Evolutionary conservation across 2,797 vertebrate genomes (phyloP), one percentile per base, ranked within the genome.

Genomic region (Petrocephalus sullivani): DNA sequence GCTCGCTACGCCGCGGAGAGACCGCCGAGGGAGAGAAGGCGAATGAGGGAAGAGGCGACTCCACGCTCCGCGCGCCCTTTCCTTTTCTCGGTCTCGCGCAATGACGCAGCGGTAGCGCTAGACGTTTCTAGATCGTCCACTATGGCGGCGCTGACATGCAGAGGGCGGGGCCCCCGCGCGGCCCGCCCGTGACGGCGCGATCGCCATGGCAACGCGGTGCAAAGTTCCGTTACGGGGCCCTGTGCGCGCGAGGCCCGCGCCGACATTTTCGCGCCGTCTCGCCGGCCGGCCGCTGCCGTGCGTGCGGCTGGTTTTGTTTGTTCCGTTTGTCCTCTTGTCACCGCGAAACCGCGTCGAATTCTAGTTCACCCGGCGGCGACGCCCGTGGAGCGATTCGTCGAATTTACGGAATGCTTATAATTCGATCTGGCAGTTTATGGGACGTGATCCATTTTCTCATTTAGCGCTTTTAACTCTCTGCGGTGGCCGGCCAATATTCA

Each of bases 41-140:
- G 58, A 88, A 88, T 14, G 67, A 88, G 49, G 41, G n/a, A 16
- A 51, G 10, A 54, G 14, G 64, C 49, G 60, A 75, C 71, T 28
- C 46, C 58, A 33, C 46, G 23, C 53, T 46, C 16, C 81, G 37
- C 19, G n/a, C 87, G 54, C 84, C 84, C 28, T 75, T 61, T 85
- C 85, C 67, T 37, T 41, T 75, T 87, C 89, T 87, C 87, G 81
- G 21, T 85, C 88, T 83, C 87, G 67, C 84, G 85, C 84, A 89
- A 71, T 94, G 92, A 94, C 95, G 94, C 93, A 94, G 85, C 56
- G 58, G n/a, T 10, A 51, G 49, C 90, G 91, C 82, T 91, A 87
- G 94, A 94, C 93, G 93, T 89, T 95, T 95, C 95, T 95, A 95
- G 95, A 96, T 92, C 89, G 88, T 94, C 92, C 75, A 67, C 81